Base-by-base conservation (phyloP, 2,113 vertebrate species). In the Conger conger region DNA sequence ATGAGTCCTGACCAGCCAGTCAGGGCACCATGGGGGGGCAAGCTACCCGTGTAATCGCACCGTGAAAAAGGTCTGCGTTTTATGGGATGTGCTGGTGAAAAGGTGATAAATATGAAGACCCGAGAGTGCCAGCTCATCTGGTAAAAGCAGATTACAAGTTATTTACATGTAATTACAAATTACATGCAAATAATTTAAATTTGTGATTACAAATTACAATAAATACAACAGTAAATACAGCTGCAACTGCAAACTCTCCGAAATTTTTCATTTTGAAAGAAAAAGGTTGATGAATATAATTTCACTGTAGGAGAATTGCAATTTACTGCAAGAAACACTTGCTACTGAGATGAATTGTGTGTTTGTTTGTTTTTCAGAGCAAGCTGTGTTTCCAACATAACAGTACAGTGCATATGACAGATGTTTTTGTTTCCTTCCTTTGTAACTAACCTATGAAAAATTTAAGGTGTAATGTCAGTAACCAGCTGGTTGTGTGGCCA, bases 1-100 rank as follows among this genome's bases (percentile, higher is more conserved):
- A 90, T 89, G 82, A 83, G 78, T 45, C 82, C 54, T 83, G 87
- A 87, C 84, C 85, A 89, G 88, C 84, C 87, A 87, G 83, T 76
- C 82, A 82, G 68, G 5, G 79, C 80, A 40, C 83, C 63, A 63
- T 38, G 84, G 86, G 87, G 87, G 85, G 81, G 84, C 79, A 83
- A 1, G 78, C 83, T 85, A 82, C 84, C 83, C 84, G 84, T 88
- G 89, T 87, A 90, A 90, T 83, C 81, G 79, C 87, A 76, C 85
- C 86, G 86, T 87, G 86, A 86, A 89, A 80, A 89, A 73, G 68
- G 68, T 73, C 68, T 73, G 68, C 20, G n/a, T n/a, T 73, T 73
- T 73, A 73, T 73, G 68, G 68, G 68, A 33, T 33, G 68, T 13
- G 27, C 68, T 23, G 38, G 78, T 13, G 50, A 76, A 77, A 76